Conservation (phyloP, 2,888 invertebrate species). For the Ophion ventricosus region DNA sequence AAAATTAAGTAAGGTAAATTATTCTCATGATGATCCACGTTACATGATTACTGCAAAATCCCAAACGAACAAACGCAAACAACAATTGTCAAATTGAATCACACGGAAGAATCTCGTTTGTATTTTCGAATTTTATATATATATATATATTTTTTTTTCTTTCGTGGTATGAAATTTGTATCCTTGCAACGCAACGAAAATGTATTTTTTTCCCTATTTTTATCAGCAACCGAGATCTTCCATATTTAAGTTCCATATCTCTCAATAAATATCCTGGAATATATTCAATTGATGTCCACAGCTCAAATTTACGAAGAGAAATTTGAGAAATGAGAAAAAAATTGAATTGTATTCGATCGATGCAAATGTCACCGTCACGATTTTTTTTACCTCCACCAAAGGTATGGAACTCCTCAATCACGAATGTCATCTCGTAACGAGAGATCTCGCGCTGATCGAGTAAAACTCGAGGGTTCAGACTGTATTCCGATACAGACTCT, state of each 20-base stretch:
- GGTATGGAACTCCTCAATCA: not conserved
- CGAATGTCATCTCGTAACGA: not conserved
- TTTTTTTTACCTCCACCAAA: not conserved
- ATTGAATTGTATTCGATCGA: not conserved
- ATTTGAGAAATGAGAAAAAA: not conserved
- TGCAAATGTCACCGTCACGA: not conserved
- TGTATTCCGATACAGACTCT: constrained; percentile 24
- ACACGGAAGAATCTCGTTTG: too few relatives aligned
- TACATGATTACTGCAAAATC: not conserved
- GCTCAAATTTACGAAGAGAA: not conserved
- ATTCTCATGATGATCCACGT: not conserved
- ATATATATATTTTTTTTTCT: not conserved
- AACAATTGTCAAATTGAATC: not conserved
- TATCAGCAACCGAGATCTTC: not conserved
- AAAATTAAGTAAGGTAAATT: not conserved
- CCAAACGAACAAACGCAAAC: not conserved
- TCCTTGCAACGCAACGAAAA: not conserved
- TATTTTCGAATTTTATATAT: too few relatives aligned
- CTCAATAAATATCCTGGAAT: not conserved
- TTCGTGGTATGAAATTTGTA: not conserved
- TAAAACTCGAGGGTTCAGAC: constrained; percentile 1
- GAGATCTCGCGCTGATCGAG: not conserved
- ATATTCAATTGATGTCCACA: not conserved
- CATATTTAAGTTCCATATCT: not conserved
- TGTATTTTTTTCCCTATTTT: not conserved